Percentiles rank a stretch among this genome's conserved stretches.
Evolutionary conservation across 2,797 vertebrate species (phyloP).

Genomic region (Scomberomorus guttatus): DNA sequence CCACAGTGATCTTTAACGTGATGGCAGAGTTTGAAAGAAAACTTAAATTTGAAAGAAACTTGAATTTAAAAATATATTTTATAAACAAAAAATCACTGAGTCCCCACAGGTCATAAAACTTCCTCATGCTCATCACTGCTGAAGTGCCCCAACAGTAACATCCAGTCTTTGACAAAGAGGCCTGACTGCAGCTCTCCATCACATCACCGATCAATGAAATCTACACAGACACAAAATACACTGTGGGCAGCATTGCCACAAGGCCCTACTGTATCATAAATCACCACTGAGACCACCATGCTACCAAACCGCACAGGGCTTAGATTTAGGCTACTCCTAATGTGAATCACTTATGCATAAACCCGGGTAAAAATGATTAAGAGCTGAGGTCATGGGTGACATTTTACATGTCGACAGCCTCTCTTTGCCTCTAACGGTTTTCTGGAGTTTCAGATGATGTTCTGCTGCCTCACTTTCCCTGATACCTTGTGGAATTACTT

Average conservation of each 20-base stretch:
- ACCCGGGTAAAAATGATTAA: constrained; percentile 70
- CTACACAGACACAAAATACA: constrained; percentile 56
- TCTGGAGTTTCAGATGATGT: constrained; percentile 18
- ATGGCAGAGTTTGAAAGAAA: constrained; percentile 36
- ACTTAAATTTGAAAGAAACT: constrained; percentile 25
- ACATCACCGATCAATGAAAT: constrained; percentile 57
- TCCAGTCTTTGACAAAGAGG: constrained; percentile 46
- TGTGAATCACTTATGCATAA: constrained; percentile 58
- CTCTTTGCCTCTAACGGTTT: constrained; percentile 14
- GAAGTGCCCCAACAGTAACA: constrained; percentile 35
- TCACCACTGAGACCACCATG: constrained; percentile 73
- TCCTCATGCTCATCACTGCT: constrained; percentile 12
- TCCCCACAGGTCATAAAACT: constrained; percentile 34
- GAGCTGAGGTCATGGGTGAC: constrained; percentile 62
- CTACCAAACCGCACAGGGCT: constrained; percentile 64
- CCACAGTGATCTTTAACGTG: constrained; percentile 26
- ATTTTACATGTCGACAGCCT: constrained; percentile 53
- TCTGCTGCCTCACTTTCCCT: constrained; percentile 28
- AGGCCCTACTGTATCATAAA: constrained; percentile 70
- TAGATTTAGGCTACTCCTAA: constrained; percentile 55
- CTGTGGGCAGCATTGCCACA: constrained; percentile 44
- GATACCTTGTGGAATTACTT: constrained; percentile 33
- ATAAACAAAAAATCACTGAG: constrained; percentile 40
- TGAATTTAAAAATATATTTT: constrained; percentile 46
- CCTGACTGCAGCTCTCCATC: constrained; percentile 49